Percentiles rank a stretch among this genome's conserved stretches.
phyloP scores from a whole-genome alignment of 35 echinoderm and acorn worm genomes.

The Stichopus chloronotus region DNA sequence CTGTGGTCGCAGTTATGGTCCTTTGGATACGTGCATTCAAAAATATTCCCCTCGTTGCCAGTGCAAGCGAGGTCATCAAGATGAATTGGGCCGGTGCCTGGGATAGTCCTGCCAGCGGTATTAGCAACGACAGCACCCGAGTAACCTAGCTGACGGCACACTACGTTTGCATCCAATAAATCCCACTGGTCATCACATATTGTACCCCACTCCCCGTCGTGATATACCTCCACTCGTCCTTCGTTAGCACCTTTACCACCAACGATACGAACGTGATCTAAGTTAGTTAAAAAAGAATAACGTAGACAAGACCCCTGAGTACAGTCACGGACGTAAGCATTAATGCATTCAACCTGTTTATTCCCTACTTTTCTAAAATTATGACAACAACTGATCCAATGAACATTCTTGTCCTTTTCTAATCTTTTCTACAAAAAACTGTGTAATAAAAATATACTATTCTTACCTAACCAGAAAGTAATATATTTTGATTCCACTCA shows the following conservation, averaged over 20 bases:
- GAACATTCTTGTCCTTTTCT: no score
- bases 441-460: no score
- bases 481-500: no score
- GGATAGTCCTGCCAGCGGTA: background rate
- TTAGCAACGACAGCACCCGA: background rate
- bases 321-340: no score
- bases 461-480: no score
- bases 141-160: conserved; percentile 45
- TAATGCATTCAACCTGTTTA: no score
- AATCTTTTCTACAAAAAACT: no score
- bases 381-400: no score
- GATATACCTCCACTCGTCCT: conserved; percentile 26
- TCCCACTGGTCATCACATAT: conserved; percentile 52
- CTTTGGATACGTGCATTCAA: conserved; percentile 50
- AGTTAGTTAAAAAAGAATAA: no score
- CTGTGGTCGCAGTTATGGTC: conserved; percentile 46
- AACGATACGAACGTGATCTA: conserved; percentile 21
- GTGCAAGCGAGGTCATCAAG: conserved; percentile 65
- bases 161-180: conserved; percentile 12
- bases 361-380: no score
- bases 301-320: no score
- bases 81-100: conserved; percentile 53
- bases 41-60: conserved; percentile 53
- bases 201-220: conserved; percentile 42
- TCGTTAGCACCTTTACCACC: conserved; percentile 24